phyloP scores from a whole-genome alignment of 2,113 vertebrate genomes.

The Myocastor coypus region DNA sequence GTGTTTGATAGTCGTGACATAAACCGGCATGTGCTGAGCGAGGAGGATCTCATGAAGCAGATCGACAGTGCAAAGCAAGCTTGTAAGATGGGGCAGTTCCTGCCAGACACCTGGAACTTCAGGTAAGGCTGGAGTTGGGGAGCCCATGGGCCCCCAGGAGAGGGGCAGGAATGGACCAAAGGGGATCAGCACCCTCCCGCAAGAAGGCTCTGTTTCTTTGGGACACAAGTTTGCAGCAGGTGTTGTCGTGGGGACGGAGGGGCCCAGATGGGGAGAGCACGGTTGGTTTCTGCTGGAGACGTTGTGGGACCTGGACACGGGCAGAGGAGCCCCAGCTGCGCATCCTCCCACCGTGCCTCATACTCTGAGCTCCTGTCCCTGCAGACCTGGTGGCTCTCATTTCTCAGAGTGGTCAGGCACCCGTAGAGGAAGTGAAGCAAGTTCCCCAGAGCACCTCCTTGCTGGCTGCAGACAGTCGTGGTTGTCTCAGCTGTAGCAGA shows the following conservation, averaged over 20 bases:
- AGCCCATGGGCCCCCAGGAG: neutral
- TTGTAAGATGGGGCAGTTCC: constrained; percentile 77
- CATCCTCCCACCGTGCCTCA: accelerated
- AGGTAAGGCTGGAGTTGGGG: constrained; percentile 57
- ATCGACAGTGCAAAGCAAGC: constrained; percentile 46
- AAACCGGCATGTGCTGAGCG: constrained; percentile 30
- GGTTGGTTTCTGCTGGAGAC: neutral
- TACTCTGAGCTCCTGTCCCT: neutral
- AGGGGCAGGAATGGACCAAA: neutral
- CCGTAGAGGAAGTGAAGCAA: neutral
- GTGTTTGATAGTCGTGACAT: too few relatives aligned
- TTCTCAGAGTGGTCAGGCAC: neutral
- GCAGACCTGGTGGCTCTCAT: neutral
- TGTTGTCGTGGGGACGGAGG: constrained; percentile 63
- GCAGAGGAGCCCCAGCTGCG: neutral
- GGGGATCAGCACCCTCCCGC: too few relatives aligned
- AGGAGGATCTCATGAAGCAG: constrained; percentile 77
- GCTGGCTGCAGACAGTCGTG: too few relatives aligned
- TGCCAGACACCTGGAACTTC: constrained; percentile 78
- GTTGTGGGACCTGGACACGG: neutral
- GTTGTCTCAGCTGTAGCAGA: neutral
- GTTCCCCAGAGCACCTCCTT: neutral
- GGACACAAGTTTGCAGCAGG: constrained; percentile 57
- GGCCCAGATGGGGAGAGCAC: neutral
- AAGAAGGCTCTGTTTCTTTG: neutral